These are phyloP conservation scores for Azorinus chamasolen DNA, from an alignment of 2,888 invertebrate genomes.

Conservation along the genomic window DNA sequence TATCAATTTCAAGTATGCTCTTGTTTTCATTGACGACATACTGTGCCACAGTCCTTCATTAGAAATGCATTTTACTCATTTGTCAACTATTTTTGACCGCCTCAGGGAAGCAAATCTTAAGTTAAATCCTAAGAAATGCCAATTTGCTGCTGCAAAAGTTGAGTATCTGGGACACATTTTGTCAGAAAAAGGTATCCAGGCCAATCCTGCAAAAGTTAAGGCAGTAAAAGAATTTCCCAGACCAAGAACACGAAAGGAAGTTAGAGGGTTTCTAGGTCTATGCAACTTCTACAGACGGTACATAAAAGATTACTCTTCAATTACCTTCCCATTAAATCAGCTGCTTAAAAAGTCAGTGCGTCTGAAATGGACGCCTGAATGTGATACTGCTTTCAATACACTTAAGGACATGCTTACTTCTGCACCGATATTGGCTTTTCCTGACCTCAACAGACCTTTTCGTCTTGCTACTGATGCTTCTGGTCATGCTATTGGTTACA, in stretches of 20 bases:
- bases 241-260: too few species aligned
- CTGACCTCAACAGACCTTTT: neutral
- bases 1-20: constrained; percentile 2
- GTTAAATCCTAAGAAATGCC: constrained; percentile 4
- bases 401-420: neutral
- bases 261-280: too few species aligned
- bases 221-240: too few species aligned
- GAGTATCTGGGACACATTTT: constrained; percentile 3
- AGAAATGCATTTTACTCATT: constrained; percentile 55
- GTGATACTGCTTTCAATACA: neutral
- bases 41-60: constrained; percentile 31
- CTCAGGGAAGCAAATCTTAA: constrained; percentile 52
- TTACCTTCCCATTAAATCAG: neutral
- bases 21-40: constrained; percentile 2
- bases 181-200: too few species aligned
- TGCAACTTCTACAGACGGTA: too few species aligned
- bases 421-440: neutral
- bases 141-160: neutral
- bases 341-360: neutral
- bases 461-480: constrained; percentile 6
- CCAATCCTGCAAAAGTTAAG: too few species aligned
- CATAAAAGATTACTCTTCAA: neutral
- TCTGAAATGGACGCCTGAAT: constrained; percentile 1
- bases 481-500: constrained; percentile 8
- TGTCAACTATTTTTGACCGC: constrained; percentile 45